A percentile compares a stretch with the other conserved stretches of the same genome.
Evolutionary conservation across 1,140 invertebrate species (phyloP).

Genomic region (Calephelis virginiensis): DNA sequence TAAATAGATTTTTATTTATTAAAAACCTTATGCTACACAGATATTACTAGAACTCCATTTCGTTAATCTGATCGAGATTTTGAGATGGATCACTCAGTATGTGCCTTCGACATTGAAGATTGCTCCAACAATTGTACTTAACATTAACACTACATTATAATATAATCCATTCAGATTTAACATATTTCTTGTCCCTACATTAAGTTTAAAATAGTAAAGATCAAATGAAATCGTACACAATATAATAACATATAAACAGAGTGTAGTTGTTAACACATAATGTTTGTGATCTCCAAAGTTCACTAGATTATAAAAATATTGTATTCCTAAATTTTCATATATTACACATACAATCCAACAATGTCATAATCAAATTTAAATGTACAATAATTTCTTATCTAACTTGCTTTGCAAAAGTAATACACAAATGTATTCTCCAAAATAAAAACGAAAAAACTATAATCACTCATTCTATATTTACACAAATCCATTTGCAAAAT

Average conservation of each 20-base stretch:
- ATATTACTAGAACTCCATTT: slow-evolving; percentile 56
- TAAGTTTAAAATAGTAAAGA: slow-evolving; percentile 14
- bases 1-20: slow-evolving; percentile 58
- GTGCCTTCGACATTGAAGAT: slow-evolving; percentile 60
- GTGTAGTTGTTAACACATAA: slow-evolving; percentile 29
- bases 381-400: slow-evolving; percentile 66
- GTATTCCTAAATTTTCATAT: slow-evolving; percentile 70
- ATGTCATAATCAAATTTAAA: slow-evolving; percentile 69
- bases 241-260: slow-evolving; percentile 27
- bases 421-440: slow-evolving; percentile 34
- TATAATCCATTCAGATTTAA: slow-evolving; percentile 33
- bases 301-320: slow-evolving; percentile 69
- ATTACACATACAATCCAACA: slow-evolving; percentile 70
- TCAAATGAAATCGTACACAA: slow-evolving; percentile 22
- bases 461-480: slow-evolving; percentile 32
- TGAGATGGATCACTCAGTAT: slow-evolving; percentile 59
- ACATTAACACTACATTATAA: slow-evolving; percentile 59
- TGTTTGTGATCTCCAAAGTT: slow-evolving; percentile 37
- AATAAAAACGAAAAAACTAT: slow-evolving; percentile 23
- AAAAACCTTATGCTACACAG: slow-evolving; percentile 70
- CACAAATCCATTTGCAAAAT: slow-evolving; percentile 27
- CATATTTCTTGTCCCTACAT: slow-evolving; percentile 18
- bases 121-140: slow-evolving; percentile 74
- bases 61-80: slow-evolving; percentile 55
- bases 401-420: slow-evolving; percentile 45